phyloP scores from a whole-genome alignment of 2,888 invertebrate species.

The Diaperis boleti region DNA sequence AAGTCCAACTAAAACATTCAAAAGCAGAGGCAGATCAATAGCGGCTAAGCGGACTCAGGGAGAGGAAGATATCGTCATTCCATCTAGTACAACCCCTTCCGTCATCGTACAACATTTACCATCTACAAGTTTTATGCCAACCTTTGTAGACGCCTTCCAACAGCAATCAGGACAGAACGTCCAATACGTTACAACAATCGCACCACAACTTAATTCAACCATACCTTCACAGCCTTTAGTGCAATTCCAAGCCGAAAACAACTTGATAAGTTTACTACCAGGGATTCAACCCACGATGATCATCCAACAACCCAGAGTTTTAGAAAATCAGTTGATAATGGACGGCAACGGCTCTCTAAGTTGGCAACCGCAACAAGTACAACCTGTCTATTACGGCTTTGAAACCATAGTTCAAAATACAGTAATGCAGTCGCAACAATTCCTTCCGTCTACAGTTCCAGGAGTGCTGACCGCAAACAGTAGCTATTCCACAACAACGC shows the following conservation, averaged over 20 bases:
- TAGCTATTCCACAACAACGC: conserved; percentile 87
- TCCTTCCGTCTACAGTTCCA: conserved; percentile 84
- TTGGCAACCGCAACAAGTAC: conserved; percentile 67
- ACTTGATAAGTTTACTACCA: conserved; percentile 62
- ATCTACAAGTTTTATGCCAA: conserved; percentile 68
- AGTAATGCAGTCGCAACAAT: conserved; percentile 90
- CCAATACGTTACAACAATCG: conserved; percentile 81
- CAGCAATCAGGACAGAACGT: conserved; percentile 78
- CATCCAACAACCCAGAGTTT: conserved; percentile 62
- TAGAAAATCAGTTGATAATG: conserved; percentile 62
- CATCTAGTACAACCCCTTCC: conserved; percentile 65
- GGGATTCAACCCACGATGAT: conserved; percentile 61
- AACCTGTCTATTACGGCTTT: conserved; percentile 85
- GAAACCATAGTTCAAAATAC: conserved; percentile 91
- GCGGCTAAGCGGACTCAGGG: conserved; percentile 46
- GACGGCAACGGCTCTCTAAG: conserved; percentile 64
- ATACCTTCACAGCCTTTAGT: conserved; percentile 63
- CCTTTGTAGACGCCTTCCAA: conserved; percentile 78
- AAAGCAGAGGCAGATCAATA: conserved; percentile 54
- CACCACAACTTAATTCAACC: conserved; percentile 67
- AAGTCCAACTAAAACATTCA: conserved; percentile 48
- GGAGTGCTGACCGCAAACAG: conserved; percentile 85
- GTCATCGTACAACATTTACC: conserved; percentile 76
- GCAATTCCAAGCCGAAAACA: conserved; percentile 67
- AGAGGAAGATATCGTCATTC: conserved; percentile 42